phyloP scores from a whole-genome alignment of 2,797 vertebrate genomes.

The Distichodus sexfasciatus region DNA sequence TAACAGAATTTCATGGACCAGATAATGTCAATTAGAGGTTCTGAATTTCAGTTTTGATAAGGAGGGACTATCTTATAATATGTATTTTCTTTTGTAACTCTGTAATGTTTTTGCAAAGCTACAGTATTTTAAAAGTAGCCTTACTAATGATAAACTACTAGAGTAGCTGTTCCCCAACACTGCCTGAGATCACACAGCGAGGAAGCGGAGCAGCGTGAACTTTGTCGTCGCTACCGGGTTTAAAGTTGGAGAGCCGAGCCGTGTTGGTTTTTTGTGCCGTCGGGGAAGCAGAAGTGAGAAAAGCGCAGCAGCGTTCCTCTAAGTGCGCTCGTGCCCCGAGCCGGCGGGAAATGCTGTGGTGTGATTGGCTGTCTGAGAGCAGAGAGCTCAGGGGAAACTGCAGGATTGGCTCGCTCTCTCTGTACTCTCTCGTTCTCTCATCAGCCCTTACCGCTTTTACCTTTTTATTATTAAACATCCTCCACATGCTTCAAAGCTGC shows the following conservation, averaged over 20 bases:
- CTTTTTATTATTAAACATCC: constrained; percentile 56
- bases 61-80: too few relatives aligned
- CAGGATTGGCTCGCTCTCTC: constrained; percentile 6
- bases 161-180: too few relatives aligned
- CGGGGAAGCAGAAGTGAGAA: background rate
- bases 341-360: constrained; percentile 11
- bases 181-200: too few relatives aligned
- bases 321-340: constrained; percentile 26
- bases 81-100: too few relatives aligned
- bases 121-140: too few relatives aligned
- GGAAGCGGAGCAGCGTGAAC: too few relatives aligned
- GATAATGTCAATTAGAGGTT: too few relatives aligned
- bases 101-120: too few relatives aligned
- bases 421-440: constrained; percentile 33
- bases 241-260: background rate
- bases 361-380: constrained; percentile 43
- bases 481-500: constrained; percentile 48
- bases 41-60: too few relatives aligned
- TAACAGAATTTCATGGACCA: too few relatives aligned
- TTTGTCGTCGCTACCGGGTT: too few relatives aligned
- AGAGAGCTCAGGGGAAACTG: constrained; percentile 28
- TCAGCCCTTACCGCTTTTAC: constrained; percentile 43
- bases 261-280: background rate
- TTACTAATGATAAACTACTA: too few relatives aligned
- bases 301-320: constrained; percentile 15